Percentiles rank a stretch among this genome's conserved stretches.
Conservation (phyloP, 2,113 vertebrate genomes). For the Cisticola juncidis region DNA sequence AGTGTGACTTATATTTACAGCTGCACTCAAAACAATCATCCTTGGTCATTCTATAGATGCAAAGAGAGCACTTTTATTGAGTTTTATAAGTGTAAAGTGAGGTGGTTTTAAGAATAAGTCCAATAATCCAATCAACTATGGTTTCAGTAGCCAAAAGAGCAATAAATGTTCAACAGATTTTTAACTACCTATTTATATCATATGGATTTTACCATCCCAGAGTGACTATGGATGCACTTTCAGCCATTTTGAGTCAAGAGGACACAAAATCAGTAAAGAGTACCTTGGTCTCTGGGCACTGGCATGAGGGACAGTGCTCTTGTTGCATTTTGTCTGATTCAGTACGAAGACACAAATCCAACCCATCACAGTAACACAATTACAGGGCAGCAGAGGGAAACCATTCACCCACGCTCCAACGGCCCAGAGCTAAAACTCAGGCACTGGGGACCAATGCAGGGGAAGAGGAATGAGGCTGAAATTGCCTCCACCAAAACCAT, state of each 20-base stretch:
- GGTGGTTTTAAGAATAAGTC: background rate
- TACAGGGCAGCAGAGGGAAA: background rate
- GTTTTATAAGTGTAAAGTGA: background rate
- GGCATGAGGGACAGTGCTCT: background rate
- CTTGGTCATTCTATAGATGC: background rate
- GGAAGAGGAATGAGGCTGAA: background rate
- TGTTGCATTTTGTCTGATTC: background rate
- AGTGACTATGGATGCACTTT: background rate
- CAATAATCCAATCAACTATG: background rate
- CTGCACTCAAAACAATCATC: background rate
- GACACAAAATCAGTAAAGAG: background rate
- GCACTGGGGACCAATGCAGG: background rate
- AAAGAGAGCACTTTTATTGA: background rate
- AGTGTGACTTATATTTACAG: background rate
- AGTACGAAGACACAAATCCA: background rate
- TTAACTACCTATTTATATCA: background rate
- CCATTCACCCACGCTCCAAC: accelerated
- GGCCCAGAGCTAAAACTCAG: background rate
- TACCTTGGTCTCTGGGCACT: background rate
- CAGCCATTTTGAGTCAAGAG: background rate
- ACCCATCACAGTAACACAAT: background rate
- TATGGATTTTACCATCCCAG: background rate
- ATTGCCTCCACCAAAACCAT: background rate
- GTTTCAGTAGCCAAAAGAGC: background rate
- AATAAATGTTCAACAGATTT: background rate